Conservation (phyloP, 2,113 vertebrate genomes). For the Bufo gargarizans region DNA sequence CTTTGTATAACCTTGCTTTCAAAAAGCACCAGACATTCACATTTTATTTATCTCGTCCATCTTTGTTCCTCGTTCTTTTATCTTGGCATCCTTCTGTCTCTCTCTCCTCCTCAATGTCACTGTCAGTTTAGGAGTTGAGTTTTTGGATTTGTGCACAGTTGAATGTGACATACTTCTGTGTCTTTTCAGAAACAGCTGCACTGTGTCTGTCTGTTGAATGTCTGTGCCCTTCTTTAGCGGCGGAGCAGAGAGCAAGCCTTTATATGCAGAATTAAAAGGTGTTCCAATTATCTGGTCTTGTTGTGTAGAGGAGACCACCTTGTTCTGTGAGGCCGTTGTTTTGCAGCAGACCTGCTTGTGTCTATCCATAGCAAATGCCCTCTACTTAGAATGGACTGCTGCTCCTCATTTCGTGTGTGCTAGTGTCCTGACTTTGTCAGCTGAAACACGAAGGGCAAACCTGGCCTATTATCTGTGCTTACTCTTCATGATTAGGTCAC, state of each 20-base stretch:
- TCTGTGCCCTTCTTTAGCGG: slow-evolving; percentile 10
- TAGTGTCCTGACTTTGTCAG: slow-evolving; percentile 33
- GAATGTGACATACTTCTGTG: slow-evolving; percentile 40
- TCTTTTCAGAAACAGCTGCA: slow-evolving; percentile 51
- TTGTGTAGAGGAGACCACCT: slow-evolving; percentile 40
- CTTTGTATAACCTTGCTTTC: slow-evolving; percentile 20
- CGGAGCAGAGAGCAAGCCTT: slow-evolving; percentile 34
- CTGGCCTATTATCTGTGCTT: slow-evolving; percentile 46
- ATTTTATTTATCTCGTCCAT: slow-evolving; percentile 38
- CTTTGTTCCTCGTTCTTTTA: slow-evolving; percentile 42
- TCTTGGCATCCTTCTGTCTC: slow-evolving; percentile 40
- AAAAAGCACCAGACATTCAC: background rate
- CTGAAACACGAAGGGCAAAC: slow-evolving; percentile 37
- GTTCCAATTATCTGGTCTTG: slow-evolving; percentile 51
- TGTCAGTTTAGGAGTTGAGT: slow-evolving; percentile 63
- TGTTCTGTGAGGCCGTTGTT: slow-evolving; percentile 44
- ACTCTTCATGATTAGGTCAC: slow-evolving; percentile 48
- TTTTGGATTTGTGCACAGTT: slow-evolving; percentile 55
- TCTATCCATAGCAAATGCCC: slow-evolving; percentile 4
- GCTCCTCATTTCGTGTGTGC: background rate
- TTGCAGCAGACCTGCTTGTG: slow-evolving; percentile 19
- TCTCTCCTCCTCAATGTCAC: slow-evolving; percentile 23
- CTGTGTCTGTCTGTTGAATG: slow-evolving; percentile 5
- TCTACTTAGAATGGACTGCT: slow-evolving; percentile 14
- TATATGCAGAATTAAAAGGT: slow-evolving; percentile 39